Evolutionary conservation across 2,888 invertebrate genomes (phyloP), one percentile per base, ranked within the genome.

Genomic region (Drosophila meridionalis): DNA sequence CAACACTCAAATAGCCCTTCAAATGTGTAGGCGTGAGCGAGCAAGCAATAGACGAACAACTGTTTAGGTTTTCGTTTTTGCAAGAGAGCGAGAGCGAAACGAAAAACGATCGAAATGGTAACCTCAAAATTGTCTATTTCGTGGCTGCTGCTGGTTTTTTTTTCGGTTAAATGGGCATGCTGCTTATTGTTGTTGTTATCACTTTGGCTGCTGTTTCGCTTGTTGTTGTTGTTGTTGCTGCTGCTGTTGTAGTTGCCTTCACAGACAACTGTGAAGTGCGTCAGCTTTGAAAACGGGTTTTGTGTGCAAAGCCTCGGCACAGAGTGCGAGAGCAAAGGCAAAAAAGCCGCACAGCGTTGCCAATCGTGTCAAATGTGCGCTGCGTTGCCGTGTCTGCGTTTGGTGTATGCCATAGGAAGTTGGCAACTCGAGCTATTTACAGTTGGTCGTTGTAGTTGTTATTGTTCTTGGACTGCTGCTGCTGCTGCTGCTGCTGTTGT

Each of bases 241-340:
- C 53, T 71, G 42, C 30, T 50, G 28, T 32, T 61, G 63, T 76
- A 69, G 68, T 72, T 55, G 63, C 58, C 68, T 60, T 60, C 60
- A 50, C 50, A 60, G 48, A 32, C 60, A 56, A 59, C 53, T 70
- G 65, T 69, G 64, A 67, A 82, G 71, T 82, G 70, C 82, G 82
- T 82, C 76, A 78, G 71, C 76, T 68, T 67, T 69, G 30, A 68
- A 82, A 84, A 84, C 84, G 48, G 69, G 83, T 84, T 84, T 74
- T 52, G 48, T 48, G 45, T 53, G 38, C 42, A 11, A 26, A 42
- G 36, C 26, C 34, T 34, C 34, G 32, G 34, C 34, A 20, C 9
- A 52, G 11, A 68, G 66, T 48, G 62, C 69, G 65, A 79, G 69
- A 52, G 61, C 47, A 26, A 9, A 43, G 26, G 40, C 42, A 68